Evolutionary conservation across 2,797 vertebrate species (phyloP), one percentile per base, ranked within the genome.

Genomic region (Podarcis lilfordi): DNA sequence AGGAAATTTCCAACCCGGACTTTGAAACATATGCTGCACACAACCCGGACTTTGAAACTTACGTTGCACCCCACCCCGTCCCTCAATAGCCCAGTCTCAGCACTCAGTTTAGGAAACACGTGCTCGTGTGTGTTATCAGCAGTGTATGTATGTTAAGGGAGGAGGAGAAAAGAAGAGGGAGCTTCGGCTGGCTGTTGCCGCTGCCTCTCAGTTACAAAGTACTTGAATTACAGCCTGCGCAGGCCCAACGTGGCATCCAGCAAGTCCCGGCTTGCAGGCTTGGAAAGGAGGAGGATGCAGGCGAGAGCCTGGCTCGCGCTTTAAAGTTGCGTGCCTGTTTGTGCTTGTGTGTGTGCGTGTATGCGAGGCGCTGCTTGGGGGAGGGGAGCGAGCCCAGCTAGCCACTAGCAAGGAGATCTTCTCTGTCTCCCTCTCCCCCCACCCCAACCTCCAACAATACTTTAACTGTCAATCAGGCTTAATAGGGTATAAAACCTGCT

Each of bases 391-490:
- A 96, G 94, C 69, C 27, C 27, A 95, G 95, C 91, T 89, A 94
- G 95, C 92, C 69, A 64, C 27, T 29, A n/a, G 96, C 94, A 96
- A 97, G 96, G 97, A 96, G 27, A 2, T 50, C 61, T 21, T 19
- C 50, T 61, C 61, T 6, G 3, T 8, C 61, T 29, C 35, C 2
- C 19, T 2, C 37, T 96, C 97, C 96, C 96, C 97, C 96, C 61
- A 2, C 10, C 2, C 25, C 72, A 19, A 27, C 80, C 96, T 97
- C 97, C 95, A 95, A 97, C 96, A 94, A 97, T 97, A 98, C 97
- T 98, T 97, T 96, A 97, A 97, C 97, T 98, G 98, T 98, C 98
- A 98, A 98, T 99, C 98, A 98, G 98, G 98, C 98, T 99, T 98
- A 98, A 98, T 98, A 95, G 97, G 96, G 96, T 96, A 97, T 96